These are phyloP conservation scores for Aegotheles bennettii DNA, from an alignment of 2,113 vertebrate genomes.

Conservation along the genomic window DNA sequence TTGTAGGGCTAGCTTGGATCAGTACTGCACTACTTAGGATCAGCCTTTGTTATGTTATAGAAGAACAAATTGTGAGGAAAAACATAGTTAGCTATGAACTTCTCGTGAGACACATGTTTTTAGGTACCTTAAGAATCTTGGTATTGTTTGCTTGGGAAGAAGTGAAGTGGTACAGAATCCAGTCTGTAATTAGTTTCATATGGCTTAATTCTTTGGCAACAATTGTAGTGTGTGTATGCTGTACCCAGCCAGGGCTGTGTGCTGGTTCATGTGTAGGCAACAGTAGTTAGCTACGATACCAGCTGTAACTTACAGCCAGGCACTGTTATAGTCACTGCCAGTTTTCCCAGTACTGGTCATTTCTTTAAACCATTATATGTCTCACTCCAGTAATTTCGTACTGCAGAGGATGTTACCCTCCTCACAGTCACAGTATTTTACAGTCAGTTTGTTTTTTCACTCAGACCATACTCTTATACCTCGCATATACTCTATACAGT, in stretches of 20 bases:
- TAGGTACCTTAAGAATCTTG: neutral
- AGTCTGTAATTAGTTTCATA: neutral
- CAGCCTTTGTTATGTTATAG: neutral
- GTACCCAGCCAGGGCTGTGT: neutral
- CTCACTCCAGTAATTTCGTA: neutral
- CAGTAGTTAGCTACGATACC: neutral
- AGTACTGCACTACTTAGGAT: neutral
- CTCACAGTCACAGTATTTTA: neutral
- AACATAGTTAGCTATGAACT: neutral
- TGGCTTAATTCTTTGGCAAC: neutral
- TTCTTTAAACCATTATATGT: neutral
- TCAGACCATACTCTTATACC: neutral
- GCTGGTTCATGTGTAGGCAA: neutral
- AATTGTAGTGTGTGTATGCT: rapidly evolving
- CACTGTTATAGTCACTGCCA: neutral
- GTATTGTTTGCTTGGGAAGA: neutral
- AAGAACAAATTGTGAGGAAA: neutral
- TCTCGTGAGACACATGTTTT: neutral
- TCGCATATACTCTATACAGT: neutral
- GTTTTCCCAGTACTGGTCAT: neutral
- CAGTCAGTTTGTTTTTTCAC: neutral
- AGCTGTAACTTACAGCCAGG: neutral
- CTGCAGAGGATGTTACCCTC: neutral
- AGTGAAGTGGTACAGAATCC: neutral
- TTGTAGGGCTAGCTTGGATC: neutral